A percentile compares a stretch with the other conserved stretches of the same genome.
phyloP scores from a whole-genome alignment of 2,797 vertebrate species.

The Ammospiza maritima region DNA sequence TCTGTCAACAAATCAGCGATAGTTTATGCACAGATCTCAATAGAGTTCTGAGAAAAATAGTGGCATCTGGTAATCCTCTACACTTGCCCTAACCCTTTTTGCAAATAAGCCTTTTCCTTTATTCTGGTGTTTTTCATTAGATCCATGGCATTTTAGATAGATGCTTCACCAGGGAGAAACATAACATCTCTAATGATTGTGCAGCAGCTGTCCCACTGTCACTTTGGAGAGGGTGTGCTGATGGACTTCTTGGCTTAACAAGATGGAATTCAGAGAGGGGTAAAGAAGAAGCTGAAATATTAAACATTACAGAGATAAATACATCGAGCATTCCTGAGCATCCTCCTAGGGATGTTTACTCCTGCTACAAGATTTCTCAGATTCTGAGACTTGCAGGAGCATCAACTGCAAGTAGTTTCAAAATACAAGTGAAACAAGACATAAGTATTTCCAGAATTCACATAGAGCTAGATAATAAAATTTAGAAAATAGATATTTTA shows the following conservation, averaged over 20 bases:
- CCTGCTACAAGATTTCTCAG: neutral
- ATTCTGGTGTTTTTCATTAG: neutral
- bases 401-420: neutral
- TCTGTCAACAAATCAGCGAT: neutral
- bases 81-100: neutral
- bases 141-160: neutral
- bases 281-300: neutral
- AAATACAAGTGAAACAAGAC: neutral
- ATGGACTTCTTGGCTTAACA: neutral
- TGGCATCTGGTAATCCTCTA: neutral
- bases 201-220: neutral
- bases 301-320: neutral
- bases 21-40: neutral
- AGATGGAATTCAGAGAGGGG: neutral
- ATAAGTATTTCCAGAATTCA: neutral
- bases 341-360: neutral
- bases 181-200: neutral
- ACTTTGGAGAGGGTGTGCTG: neutral
- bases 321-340: neutral
- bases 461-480: neutral
- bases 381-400: neutral
- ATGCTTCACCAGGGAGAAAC: neutral
- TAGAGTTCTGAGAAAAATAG: neutral
- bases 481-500: neutral
- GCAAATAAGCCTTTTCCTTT: neutral